Evolutionary conservation across 1,140 invertebrate species (phyloP), one percentile per base, ranked within the genome.

Genomic region (Amyelois transitella): DNA sequence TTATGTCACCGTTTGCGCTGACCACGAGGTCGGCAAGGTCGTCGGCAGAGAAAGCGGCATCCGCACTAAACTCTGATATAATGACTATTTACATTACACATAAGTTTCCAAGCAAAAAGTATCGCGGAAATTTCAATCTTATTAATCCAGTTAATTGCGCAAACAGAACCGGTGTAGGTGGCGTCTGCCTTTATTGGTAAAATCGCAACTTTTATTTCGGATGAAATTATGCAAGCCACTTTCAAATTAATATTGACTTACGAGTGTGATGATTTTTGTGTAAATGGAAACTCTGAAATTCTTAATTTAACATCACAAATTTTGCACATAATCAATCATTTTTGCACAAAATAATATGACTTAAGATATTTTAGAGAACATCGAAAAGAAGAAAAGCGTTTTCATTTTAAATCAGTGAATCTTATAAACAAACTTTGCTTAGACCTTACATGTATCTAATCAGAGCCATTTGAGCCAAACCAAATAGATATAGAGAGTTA

Each of bases 61-160:
- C 45, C 51, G 55, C 55, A 48, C 25, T 51, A 57, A 58, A 51
- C 32, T 14, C 22, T 43, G 28, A 38, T 38, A 38, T 38, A 38
- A 38, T 14, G 12, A 38, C 17, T 38, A 38, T 14, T 38, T 38
- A 38, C 32, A 38, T 38, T 38, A 2, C 32, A 22, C 20, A 10
- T 20, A 45, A 58, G 49, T 48, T 55, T 50, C 44, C 22, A 53
- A 47, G 25, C 49, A 18, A 53, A 63, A 55, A 51, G 43, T 51
- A 25, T 45, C 48, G 52, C 49, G 52, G 60, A 58, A 62, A 50
- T 49, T 14, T 45, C 43, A 48, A 44, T 48, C 18, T 48, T 43
- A 58, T 57, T 62, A 57, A 45, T 56, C 51, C 45, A 49, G 51
- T 53, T 57, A 57, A 61, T 48, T 57, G 25, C 28, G 10, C 14